Evolutionary conservation across 2,888 invertebrate genomes (phyloP).

Genomic region (Vesta saturnalis): DNA sequence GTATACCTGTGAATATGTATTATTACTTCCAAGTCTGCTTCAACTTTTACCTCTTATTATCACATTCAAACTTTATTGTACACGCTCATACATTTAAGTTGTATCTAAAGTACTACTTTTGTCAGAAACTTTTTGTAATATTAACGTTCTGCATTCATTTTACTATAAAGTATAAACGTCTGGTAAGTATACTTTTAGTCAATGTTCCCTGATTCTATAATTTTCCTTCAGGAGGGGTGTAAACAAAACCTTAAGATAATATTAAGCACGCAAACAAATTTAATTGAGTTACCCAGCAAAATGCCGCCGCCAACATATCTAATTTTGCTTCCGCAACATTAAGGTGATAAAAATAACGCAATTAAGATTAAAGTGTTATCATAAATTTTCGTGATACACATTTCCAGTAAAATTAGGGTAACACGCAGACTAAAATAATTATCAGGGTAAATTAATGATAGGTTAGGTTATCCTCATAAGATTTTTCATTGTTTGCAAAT

Average conservation of each 20-base stretch:
- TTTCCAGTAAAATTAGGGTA: not conserved
- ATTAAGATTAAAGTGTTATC: conserved; percentile 7
- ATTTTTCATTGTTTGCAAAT: not conserved
- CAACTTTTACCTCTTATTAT: no score
- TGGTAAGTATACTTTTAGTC: no score
- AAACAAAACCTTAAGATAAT: not conserved
- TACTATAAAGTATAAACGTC: no score
- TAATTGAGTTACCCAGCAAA: conserved; percentile 1
- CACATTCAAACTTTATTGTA: no score
- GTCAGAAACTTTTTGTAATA: no score
- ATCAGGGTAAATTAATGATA: not conserved
- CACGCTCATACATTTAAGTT: no score
- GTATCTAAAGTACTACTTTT: no score
- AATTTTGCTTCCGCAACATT: conserved; percentile 13
- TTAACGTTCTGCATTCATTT: no score
- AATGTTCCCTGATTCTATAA: no score
- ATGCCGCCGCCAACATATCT: conserved; percentile 4
- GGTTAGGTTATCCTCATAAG: not conserved
- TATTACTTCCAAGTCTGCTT: no score
- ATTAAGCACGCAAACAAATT: conserved; percentile 10
- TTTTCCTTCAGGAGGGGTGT: no score
- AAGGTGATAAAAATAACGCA: conserved; percentile 20
- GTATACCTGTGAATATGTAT: no score
- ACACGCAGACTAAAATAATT: conserved; percentile 7
- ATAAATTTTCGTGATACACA: conserved; percentile 18